Evolutionary conservation across 2,888 invertebrate species (phyloP), one percentile per base, ranked within the genome.

Genomic region (Ormyrus thymus): DNA sequence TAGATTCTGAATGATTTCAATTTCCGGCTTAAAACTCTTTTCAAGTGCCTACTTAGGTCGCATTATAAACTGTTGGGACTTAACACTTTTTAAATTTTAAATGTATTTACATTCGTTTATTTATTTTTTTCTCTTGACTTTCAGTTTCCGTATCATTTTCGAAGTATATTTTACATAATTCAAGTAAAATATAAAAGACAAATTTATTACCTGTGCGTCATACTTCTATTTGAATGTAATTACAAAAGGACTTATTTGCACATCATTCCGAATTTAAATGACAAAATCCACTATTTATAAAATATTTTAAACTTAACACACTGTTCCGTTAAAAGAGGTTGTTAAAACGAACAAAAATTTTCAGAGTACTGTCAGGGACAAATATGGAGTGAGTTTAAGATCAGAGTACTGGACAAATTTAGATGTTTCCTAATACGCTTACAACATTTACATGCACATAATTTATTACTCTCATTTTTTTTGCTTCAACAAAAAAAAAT

Each of bases 301-400:
- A 53, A 13, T n/a, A 10, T 15, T 46, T 73, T 56, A 29, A 29
- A 4, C 29, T 29, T 29, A 29, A 29, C 29, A 29, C 29, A 29
- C 29, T 29, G 2, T 29, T 29, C 29, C 29, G 29, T 4, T 29
- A 4, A 29, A 29, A 29, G 29, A 29, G 29, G 29, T 76, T 66
- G 74, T 53, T 71, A 8, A 71, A 61, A 66, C 51, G 45, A 50
- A 50, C 64, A 74, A 6, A 61, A 51, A 77, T 81, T 81, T 81
- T 79, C 79, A 81, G 81, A 79, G 72, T 59, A 76, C 79, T 66
- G 75, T 76, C 72, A 65, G 79, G 65, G 62, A 79, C 62, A 79
- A 74, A 74, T 65, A 50, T 66, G 73, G 76, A 78, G 81, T 79
- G 79, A 79, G 76, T 81, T 73, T 62, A 59, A 70, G 9, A 53